Evolutionary conservation across 92 coral and sea anemone species (phyloP).

Genomic region (Phymanthus crucifer): DNA sequence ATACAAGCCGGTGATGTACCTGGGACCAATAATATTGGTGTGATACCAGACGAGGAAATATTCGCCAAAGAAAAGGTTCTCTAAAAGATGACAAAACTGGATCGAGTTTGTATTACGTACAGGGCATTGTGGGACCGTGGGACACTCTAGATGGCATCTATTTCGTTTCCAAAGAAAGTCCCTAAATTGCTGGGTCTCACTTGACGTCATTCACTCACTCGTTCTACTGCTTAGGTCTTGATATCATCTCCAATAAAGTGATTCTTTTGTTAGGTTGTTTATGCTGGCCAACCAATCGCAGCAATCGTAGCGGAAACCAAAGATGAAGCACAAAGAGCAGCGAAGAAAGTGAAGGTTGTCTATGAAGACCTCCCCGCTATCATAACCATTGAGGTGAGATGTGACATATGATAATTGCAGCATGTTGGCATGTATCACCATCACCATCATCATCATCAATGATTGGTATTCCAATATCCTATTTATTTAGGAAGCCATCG

Average conservation of each 20-base stretch:
- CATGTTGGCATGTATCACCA: too few species aligned
- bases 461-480: background rate
- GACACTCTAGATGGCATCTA: too few species aligned
- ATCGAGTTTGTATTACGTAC: too few species aligned
- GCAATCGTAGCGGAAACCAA: conserved; percentile 42
- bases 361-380: conserved; percentile 45
- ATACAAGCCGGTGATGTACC: conserved; percentile 16
- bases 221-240: too few species aligned
- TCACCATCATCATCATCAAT: too few species aligned
- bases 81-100: too few species aligned
- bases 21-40: conserved; percentile 11
- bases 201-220: too few species aligned
- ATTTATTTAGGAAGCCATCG: conserved; percentile 40
- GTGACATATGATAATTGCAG: too few species aligned
- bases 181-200: too few species aligned
- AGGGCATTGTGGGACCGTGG: too few species aligned
- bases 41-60: conserved; percentile 17
- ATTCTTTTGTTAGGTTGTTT: conserved; percentile 20
- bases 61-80: conserved; percentile 24
- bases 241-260: background rate
- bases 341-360: conserved; percentile 28
- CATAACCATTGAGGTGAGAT: conserved; percentile 39
- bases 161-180: too few species aligned
- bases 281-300: conserved; percentile 34
- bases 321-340: conserved; percentile 35